Evolutionary conservation across 1,140 invertebrate species (phyloP).

Genomic region (Saccostrea cuccullata): DNA sequence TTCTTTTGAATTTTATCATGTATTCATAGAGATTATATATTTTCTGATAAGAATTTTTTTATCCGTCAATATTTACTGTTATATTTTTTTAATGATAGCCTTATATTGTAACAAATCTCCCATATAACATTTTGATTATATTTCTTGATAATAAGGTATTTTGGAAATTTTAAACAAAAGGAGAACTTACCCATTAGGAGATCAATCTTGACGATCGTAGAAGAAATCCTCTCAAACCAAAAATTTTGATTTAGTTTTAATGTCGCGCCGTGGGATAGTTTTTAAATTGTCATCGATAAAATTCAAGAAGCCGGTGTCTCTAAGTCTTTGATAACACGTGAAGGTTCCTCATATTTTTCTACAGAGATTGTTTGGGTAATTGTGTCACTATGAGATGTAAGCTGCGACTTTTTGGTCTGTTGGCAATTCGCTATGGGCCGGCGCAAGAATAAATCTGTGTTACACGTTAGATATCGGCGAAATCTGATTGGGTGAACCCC

Average conservation of each 20-base stretch:
- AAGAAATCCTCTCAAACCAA: neutral
- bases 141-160: neutral
- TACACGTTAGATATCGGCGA: slow-evolving; percentile 8
- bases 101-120: neutral
- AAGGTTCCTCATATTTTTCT: slow-evolving; percentile 12
- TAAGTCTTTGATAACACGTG: neutral
- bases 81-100: neutral
- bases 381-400: slow-evolving; percentile 22
- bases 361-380: slow-evolving; percentile 27
- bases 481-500: neutral
- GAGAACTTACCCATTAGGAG: slow-evolving; percentile 23
- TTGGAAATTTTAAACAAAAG: neutral
- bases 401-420: slow-evolving; percentile 32
- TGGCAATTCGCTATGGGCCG: slow-evolving; percentile 33
- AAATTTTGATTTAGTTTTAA: slow-evolving; percentile 33
- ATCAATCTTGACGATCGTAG: slow-evolving; percentile 16
- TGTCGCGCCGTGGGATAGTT: slow-evolving; percentile 7
- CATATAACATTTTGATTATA: neutral
- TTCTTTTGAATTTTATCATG: too few relatives aligned
- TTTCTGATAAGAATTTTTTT: too few relatives aligned
- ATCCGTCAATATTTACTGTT: neutral
- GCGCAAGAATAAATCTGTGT: slow-evolving; percentile 23
- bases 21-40: too few relatives aligned
- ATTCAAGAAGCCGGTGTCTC: slow-evolving; percentile 3
- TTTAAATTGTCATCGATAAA: slow-evolving; percentile 20